A percentile compares a stretch with the other conserved stretches of the same genome.
These are phyloP conservation scores for Channa maculata DNA, from an alignment of 2,113 vertebrate species.

Conservation along the genomic window DNA sequence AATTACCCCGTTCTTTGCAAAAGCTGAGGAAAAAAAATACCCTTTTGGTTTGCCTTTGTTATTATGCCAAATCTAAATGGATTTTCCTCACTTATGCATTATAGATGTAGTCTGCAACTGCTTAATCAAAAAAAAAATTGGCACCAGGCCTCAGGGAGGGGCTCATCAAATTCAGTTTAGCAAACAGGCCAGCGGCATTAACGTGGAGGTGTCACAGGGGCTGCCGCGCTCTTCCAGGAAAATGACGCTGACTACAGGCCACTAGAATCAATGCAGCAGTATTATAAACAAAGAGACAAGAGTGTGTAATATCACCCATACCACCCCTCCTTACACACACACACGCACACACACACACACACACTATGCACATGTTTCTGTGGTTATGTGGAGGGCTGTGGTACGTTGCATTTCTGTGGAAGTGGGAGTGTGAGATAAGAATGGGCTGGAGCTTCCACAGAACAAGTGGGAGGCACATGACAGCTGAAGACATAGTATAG, in stretches of 20 bases:
- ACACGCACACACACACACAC: not conserved
- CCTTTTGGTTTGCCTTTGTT: slow-evolving; percentile 10
- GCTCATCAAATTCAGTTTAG: slow-evolving; percentile 27
- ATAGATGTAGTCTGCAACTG: slow-evolving; percentile 26
- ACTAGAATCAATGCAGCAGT: not conserved
- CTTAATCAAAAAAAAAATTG: slow-evolving; percentile 35
- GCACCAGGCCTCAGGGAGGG: not conserved
- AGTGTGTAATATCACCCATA: slow-evolving; percentile 15
- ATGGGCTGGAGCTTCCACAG: slow-evolving; percentile 56
- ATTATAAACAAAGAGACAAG: slow-evolving; percentile 32
- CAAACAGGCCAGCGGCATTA: not conserved
- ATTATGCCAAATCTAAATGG: slow-evolving; percentile 26
- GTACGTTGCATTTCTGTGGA: slow-evolving; percentile 61
- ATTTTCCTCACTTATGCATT: slow-evolving; percentile 40
- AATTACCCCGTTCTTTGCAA: not conserved
- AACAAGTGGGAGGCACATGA: slow-evolving; percentile 33
- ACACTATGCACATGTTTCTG: not conserved
- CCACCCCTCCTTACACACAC: not conserved
- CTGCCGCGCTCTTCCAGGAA: slow-evolving; percentile 37
- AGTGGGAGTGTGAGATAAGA: slow-evolving; percentile 64
- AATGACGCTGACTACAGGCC: slow-evolving; percentile 1
- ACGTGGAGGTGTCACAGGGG: not conserved
- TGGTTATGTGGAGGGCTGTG: slow-evolving; percentile 18
- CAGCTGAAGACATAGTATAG: not conserved
- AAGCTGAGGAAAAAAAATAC: not conserved